Evolutionary conservation across 2,797 vertebrate species (phyloP).

Genomic region (Acanthurus leucopareius): DNA sequence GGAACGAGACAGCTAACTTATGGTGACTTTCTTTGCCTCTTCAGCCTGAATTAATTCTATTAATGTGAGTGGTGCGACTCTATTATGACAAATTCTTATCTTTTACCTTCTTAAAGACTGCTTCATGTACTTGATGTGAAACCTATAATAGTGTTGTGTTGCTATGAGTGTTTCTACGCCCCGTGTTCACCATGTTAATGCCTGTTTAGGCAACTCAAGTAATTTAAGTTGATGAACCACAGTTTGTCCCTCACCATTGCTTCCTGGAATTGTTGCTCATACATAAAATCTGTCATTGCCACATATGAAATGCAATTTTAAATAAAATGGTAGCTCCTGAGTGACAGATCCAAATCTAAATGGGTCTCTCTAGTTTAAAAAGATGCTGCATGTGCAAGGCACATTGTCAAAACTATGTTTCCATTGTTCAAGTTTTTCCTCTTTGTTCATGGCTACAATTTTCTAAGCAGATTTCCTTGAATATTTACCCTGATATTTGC

Average conservation of each 20-base stretch:
- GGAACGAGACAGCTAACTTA: slow-evolving; percentile 61
- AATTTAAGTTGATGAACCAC: slow-evolving; percentile 24
- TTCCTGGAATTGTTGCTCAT: slow-evolving; percentile 26
- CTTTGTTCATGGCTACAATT: slow-evolving; percentile 57
- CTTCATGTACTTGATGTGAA: slow-evolving; percentile 28
- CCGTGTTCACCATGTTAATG: slow-evolving; percentile 20
- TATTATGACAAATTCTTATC: slow-evolving; percentile 39
- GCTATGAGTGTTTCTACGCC: slow-evolving; percentile 1
- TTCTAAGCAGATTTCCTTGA: slow-evolving; percentile 68
- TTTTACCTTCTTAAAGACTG: slow-evolving; percentile 36
- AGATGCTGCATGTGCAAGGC: slow-evolving; percentile 23
- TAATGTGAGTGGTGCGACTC: slow-evolving; percentile 47
- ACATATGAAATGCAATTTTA: slow-evolving; percentile 11
- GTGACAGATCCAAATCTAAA: slow-evolving; percentile 33
- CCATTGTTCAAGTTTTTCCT: slow-evolving; percentile 30
- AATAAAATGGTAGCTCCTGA: slow-evolving; percentile 26
- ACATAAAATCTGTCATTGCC: slow-evolving; percentile 32
- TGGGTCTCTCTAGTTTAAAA: slow-evolving; percentile 41
- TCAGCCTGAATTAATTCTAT: slow-evolving; percentile 54
- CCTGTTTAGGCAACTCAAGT: background rate
- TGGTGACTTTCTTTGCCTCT: slow-evolving; percentile 39
- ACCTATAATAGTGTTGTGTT: slow-evolving; percentile 22
- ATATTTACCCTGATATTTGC: slow-evolving; percentile 81
- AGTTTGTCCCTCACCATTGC: slow-evolving; percentile 14
- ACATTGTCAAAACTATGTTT: slow-evolving; percentile 31